Evolutionary conservation across 2,888 invertebrate species (phyloP).

Genomic region (Eucriotettix oculatus): DNA sequence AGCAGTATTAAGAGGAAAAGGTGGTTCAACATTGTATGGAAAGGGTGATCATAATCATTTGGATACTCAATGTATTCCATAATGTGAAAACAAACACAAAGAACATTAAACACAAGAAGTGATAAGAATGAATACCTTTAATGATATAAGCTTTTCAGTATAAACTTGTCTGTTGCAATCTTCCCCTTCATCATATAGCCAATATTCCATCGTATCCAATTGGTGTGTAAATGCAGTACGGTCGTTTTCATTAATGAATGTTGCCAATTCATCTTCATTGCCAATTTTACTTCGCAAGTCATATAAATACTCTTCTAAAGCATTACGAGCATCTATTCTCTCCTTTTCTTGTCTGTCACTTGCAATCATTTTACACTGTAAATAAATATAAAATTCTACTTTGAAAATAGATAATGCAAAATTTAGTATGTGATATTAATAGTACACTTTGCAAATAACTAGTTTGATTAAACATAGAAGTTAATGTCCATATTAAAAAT

Average conservation of each 20-base stretch:
- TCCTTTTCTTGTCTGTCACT: constrained; percentile 89
- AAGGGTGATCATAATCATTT: too few relatives aligned
- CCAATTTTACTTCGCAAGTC: constrained; percentile 80
- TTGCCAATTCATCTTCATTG: constrained; percentile 55
- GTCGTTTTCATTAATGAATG: constrained; percentile 57
- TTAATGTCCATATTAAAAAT: too few relatives aligned
- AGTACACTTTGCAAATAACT: too few relatives aligned
- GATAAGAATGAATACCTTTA: constrained; percentile 25
- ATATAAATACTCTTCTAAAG: constrained; percentile 96
- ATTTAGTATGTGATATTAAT: background rate
- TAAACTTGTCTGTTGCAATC: constrained; percentile 68
- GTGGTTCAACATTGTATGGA: too few relatives aligned
- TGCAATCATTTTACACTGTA: constrained; percentile 58
- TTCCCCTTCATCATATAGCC: constrained; percentile 96
- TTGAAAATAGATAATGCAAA: background rate
- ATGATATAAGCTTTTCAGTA: constrained; percentile 30
- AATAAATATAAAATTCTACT: constrained; percentile 5
- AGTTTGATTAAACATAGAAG: too few relatives aligned
- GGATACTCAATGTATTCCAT: too few relatives aligned
- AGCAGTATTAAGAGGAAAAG: too few relatives aligned
- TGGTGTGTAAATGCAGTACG: constrained; percentile 42
- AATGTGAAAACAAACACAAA: too few relatives aligned
- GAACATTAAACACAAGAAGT: too few relatives aligned
- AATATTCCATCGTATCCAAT: constrained; percentile 78
- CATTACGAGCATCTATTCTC: constrained; percentile 87